phyloP scores from a whole-genome alignment of 2,888 invertebrate species.

The Elaeidobius kamerunicus region DNA sequence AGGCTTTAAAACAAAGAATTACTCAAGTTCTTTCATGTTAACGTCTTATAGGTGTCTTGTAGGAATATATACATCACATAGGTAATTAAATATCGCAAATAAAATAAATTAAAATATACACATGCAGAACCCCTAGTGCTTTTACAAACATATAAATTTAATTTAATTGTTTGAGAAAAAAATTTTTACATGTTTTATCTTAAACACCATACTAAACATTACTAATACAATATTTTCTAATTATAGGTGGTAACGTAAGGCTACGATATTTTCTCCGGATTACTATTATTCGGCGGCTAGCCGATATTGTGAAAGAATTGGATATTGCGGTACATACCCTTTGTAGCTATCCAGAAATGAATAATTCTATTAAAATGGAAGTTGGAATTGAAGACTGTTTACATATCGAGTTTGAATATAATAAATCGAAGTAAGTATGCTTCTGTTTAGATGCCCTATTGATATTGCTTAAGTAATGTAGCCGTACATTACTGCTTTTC shows the following conservation, averaged over 20 bases:
- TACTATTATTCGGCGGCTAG: slow-evolving; percentile 89
- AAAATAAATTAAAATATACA: not conserved
- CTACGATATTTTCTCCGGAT: slow-evolving; percentile 77
- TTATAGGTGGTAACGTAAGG: slow-evolving; percentile 44
- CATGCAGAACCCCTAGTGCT: not conserved
- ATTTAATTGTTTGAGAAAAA: not conserved
- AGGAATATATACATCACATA: no score
- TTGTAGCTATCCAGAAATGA: slow-evolving; percentile 96
- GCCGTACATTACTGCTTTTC: no score
- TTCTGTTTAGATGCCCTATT: not conserved
- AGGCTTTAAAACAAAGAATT: no score
- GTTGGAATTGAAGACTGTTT: slow-evolving; percentile 99
- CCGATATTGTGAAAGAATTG: slow-evolving; percentile 92
- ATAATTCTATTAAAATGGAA: slow-evolving; percentile 99
- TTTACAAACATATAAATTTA: no score
- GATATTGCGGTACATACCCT: slow-evolving; percentile 98
- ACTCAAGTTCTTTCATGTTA: no score
- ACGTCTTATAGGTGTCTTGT: no score
- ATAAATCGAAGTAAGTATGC: slow-evolving; percentile 87
- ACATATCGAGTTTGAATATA: slow-evolving; percentile 99
- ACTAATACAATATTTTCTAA: not conserved
- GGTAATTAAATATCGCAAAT: no score
- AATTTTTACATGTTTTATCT: not conserved
- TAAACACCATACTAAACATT: not conserved
- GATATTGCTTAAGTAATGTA: no score